Evolutionary conservation across 2,888 invertebrate genomes (phyloP), one percentile per base, ranked within the genome.

Genomic region (Ommatoiulus sabulosus): DNA sequence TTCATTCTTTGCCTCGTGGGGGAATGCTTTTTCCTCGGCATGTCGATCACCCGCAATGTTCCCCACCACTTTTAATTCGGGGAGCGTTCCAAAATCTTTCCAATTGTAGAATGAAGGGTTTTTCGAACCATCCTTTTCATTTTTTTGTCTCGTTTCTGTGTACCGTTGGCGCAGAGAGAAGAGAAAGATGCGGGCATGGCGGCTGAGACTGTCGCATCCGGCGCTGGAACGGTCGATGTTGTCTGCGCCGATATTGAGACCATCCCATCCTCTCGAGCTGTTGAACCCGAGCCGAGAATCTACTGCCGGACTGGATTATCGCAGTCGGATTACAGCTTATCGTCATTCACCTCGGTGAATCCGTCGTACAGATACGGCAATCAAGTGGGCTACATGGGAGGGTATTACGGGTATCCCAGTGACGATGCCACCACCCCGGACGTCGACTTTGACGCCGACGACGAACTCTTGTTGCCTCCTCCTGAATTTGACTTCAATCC

Each of bases 321-420:
- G 6, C 96, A 96, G 91, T 97, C 97, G 6, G 96, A 96, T 91
- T 93, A 96, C 0, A 96, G 96, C 91, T 94, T 96, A 91, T 95
- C 95, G 20, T 96, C 96, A 46, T 94, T 94, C 86, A 95, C 95
- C 17, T 95, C 95, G 57, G 95, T 95, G 89, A 96, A 96, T 92
- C 95, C 95, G 17, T 95, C 95, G 90, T 94, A 97, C 92, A 94
- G 95, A 86, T 97, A 97, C 92, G 95, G 96, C 89, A 96, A 96
- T 92, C 97, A 97, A 92, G 93, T 95, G 91, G 88, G 44, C 17
- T 88, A 88, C 85, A 84, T 88, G 86, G 57, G 52, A n/a, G 88
- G 88, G 12, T 88, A 88, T 57, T 88, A 88, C 52, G 88, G 88
- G 3, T 88, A 88, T 46, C 88, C 88, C n/a, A 48, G 88, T 43